Conservation (phyloP, 2,888 invertebrate species). For the Thera britannica region DNA sequence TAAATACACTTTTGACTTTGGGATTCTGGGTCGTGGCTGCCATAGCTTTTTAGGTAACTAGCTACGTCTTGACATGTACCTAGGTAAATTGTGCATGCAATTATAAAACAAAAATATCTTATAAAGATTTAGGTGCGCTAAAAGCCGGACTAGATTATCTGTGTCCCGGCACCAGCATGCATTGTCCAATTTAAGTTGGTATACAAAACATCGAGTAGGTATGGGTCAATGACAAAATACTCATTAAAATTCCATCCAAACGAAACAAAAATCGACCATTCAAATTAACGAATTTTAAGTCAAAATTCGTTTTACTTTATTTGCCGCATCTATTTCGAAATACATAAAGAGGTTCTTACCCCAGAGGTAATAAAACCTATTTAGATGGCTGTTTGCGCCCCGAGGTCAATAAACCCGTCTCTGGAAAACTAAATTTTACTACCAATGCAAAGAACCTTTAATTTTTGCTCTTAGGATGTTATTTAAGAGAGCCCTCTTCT, state of each 20-base stretch:
- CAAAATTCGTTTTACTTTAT: not conserved
- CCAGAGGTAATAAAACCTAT: slow-evolving; percentile 47
- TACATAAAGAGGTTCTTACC: slow-evolving; percentile 38
- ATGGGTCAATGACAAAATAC: not conserved
- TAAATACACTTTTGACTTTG: too few species aligned
- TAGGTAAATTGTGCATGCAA: too few species aligned
- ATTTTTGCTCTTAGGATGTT: slow-evolving; percentile 54
- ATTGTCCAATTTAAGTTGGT: not conserved
- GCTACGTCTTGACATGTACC: too few species aligned
- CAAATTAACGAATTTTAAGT: not conserved
- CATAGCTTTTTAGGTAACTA: too few species aligned
- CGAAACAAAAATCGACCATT: not conserved
- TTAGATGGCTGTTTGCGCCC: slow-evolving; percentile 28
- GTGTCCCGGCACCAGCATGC: too few species aligned
- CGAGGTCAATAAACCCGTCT: slow-evolving; percentile 57
- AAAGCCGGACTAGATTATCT: too few species aligned
- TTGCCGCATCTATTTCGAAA: slow-evolving; percentile 12
- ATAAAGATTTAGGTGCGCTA: too few species aligned
- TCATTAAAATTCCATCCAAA: not conserved
- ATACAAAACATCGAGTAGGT: not conserved
- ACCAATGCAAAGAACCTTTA: slow-evolving; percentile 69
- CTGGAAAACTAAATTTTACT: slow-evolving; percentile 61
- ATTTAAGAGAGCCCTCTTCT: slow-evolving; percentile 33
- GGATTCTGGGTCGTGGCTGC: too few species aligned
- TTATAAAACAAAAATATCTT: too few species aligned